A percentile compares a stretch with the other conserved stretches of the same genome.
Evolutionary conservation across 2,797 vertebrate genomes (phyloP).

Genomic region (Clarias fuscus): DNA sequence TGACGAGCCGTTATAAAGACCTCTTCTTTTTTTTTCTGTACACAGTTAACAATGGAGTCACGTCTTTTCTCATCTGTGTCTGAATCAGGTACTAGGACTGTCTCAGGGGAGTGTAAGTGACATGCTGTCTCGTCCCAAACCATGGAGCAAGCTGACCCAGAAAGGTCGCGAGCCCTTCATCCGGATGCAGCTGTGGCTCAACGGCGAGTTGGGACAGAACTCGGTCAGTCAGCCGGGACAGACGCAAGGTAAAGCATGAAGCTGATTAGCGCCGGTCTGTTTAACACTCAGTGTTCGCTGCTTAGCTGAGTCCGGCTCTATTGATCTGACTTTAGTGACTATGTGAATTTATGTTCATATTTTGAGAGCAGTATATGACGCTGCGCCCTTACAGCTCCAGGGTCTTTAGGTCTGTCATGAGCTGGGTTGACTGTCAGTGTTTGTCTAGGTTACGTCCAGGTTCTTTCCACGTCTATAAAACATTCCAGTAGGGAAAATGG

Average conservation of each 20-base stretch:
- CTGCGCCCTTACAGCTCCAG: not conserved
- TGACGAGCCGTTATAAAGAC: not conserved
- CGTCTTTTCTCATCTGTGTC: constrained; percentile 15
- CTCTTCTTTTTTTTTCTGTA: not conserved
- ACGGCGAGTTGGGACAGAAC: constrained; percentile 86
- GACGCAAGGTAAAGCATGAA: constrained; percentile 75
- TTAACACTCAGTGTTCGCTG: not conserved
- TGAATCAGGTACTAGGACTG: constrained; percentile 81
- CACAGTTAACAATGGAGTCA: not conserved
- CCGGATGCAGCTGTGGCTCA: constrained; percentile 92
- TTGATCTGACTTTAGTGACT: not conserved
- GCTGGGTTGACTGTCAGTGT: not conserved
- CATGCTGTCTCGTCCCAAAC: constrained; percentile 91
- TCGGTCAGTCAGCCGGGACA: constrained; percentile 61
- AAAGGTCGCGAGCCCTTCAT: constrained; percentile 92
- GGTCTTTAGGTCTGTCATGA: not conserved
- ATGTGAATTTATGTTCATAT: not conserved
- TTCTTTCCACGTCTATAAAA: not conserved
- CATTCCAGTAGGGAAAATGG: not conserved
- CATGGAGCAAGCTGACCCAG: constrained; percentile 91
- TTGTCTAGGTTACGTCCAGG: not conserved
- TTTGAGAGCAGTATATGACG: not conserved
- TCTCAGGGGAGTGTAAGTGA: constrained; percentile 92
- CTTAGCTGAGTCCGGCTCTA: not conserved
- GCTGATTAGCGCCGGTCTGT: not conserved